Evolutionary conservation across 2,113 vertebrate species (phyloP).

Genomic region (Grantiella picta): DNA sequence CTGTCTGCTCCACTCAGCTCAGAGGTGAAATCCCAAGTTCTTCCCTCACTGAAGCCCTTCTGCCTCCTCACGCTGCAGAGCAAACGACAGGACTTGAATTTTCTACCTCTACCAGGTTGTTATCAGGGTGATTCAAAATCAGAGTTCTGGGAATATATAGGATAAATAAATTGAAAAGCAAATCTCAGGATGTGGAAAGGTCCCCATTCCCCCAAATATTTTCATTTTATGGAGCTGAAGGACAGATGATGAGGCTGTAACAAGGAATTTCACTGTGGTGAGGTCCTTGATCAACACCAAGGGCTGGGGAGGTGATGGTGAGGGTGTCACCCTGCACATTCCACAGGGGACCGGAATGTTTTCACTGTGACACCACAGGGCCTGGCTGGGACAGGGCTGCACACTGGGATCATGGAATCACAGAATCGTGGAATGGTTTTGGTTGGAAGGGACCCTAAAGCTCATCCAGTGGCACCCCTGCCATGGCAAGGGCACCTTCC

Average conservation of each 20-base stretch:
- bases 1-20: not conserved
- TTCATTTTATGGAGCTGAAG: not conserved
- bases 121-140: not conserved
- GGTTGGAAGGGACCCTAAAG: not conserved
- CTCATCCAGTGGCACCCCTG: too few species aligned
- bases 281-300: not conserved
- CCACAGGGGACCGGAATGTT: rapidly evolving
- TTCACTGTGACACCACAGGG: not conserved
- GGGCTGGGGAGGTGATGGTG: not conserved
- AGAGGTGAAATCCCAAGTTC: not conserved
- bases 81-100: not conserved
- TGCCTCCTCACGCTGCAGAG: not conserved
- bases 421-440: not conserved
- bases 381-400: not conserved
- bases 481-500: not conserved
- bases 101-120: not conserved
- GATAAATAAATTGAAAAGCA: not conserved
- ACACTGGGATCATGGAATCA: too few species aligned
- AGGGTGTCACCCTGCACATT: not conserved
- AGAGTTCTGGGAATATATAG: not conserved
- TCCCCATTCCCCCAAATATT: not conserved
- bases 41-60: not conserved
- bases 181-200: not conserved
- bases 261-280: not conserved
- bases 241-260: not conserved